phyloP scores from a whole-genome alignment of 2,113 vertebrate species.

The Sinocyclocheilus maitianheensis region DNA sequence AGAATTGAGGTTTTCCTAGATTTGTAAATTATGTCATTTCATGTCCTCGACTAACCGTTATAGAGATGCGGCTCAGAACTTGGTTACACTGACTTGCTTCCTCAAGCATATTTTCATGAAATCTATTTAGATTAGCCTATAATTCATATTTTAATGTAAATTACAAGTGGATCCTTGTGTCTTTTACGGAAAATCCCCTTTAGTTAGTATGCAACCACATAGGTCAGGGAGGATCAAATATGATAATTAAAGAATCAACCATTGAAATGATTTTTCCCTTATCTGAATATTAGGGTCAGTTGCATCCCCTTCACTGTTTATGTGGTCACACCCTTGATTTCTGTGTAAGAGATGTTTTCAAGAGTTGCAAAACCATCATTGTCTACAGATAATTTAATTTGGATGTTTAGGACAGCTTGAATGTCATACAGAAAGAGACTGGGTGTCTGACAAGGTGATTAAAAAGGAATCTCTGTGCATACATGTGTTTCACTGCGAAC shows the following conservation, averaged over 20 bases:
- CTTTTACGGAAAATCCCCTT: too few relatives aligned
- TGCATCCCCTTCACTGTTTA: neutral
- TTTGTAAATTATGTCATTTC: neutral
- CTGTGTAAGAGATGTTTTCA: neutral
- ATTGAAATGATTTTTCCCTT: neutral
- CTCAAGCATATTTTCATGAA: neutral
- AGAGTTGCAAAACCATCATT: neutral
- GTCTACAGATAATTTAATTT: neutral
- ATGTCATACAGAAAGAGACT: neutral
- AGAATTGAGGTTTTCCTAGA: neutral
- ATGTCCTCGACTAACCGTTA: neutral
- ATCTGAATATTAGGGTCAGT: neutral
- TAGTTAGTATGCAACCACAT: neutral
- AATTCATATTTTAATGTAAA: neutral
- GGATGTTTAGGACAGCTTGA: neutral
- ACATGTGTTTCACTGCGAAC: conserved; percentile 28
- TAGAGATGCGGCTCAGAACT: neutral
- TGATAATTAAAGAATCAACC: neutral
- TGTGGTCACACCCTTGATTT: neutral
- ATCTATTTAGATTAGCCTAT: neutral
- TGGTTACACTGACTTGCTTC: neutral
- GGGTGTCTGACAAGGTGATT: conserved; percentile 14
- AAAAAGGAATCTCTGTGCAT: neutral
- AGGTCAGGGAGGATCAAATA: neutral
- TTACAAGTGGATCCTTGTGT: neutral